Conservation (phyloP, 2,888 invertebrate genomes). For the Nephrotoma appendiculata region DNA sequence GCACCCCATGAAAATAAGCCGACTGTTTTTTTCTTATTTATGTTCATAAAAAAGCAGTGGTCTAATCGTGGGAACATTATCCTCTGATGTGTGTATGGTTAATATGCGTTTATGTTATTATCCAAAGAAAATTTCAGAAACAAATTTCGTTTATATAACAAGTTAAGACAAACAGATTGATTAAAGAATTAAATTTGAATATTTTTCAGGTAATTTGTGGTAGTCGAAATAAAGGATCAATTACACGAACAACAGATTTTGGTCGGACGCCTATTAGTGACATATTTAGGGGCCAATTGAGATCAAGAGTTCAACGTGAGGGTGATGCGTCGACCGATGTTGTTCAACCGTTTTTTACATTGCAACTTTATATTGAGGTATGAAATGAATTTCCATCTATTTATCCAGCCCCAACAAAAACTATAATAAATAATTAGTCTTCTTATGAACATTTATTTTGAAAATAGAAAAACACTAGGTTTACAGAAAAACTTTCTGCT, state of each 20-base stretch:
- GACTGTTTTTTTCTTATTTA: conserved; percentile 10
- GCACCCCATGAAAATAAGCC: conserved; percentile 14
- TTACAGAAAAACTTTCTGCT: too few relatives aligned
- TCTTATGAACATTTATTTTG: too few relatives aligned
- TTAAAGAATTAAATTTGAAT: not conserved
- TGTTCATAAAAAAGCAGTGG: conserved; percentile 11
- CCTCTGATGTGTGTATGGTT: conserved; percentile 10
- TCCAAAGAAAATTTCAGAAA: conserved; percentile 12
- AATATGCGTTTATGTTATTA: conserved; percentile 2
- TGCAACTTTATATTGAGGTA: conserved; percentile 89
- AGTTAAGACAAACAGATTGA: not conserved
- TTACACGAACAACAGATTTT: conserved; percentile 72
- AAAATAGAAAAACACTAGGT: too few relatives aligned
- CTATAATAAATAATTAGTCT: not conserved
- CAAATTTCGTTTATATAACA: not conserved
- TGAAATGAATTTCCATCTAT: not conserved
- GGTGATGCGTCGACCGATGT: conserved; percentile 61
- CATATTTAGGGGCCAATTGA: conserved; percentile 83
- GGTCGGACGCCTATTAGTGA: conserved; percentile 78
- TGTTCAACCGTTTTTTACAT: conserved; percentile 89
- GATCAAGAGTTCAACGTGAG: conserved; percentile 66
- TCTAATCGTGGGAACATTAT: conserved; percentile 13
- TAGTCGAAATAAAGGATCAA: conserved; percentile 78
- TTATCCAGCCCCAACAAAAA: not conserved
- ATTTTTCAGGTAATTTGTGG: conserved; percentile 36